These are phyloP conservation scores for Acipenser oxyrinchus DNA, from an alignment of 2,797 vertebrate genomes.

Conservation along the genomic window DNA sequence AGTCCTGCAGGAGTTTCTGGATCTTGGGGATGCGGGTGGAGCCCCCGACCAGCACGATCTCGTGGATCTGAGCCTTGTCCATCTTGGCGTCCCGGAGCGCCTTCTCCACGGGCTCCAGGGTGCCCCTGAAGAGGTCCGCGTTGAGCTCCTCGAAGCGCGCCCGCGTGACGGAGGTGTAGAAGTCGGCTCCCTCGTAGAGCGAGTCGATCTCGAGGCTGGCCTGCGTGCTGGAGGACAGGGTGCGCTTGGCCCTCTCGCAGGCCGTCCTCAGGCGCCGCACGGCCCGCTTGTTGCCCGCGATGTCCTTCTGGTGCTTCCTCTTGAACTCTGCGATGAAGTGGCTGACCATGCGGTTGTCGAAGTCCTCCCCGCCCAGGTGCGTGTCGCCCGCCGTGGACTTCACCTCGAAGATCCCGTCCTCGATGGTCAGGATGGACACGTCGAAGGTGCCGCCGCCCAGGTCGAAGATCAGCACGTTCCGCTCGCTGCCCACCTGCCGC, in stretches of 20 bases:
- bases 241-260: constrained; percentile 71
- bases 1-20: constrained; percentile 69
- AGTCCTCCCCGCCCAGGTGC: constrained; percentile 69
- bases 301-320: constrained; percentile 71
- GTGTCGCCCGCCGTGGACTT: constrained; percentile 71
- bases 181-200: constrained; percentile 65
- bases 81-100: constrained; percentile 65
- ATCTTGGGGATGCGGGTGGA: constrained; percentile 75
- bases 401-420: constrained; percentile 73
- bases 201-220: constrained; percentile 74
- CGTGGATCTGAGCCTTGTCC: constrained; percentile 68
- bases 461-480: constrained; percentile 71
- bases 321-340: constrained; percentile 73
- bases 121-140: constrained; percentile 69
- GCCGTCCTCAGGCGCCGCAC: constrained; percentile 71
- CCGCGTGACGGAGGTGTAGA: constrained; percentile 72
- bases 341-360: constrained; percentile 73
- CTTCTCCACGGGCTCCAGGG: constrained; percentile 70
- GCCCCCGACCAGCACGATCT: constrained; percentile 68
- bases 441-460: constrained; percentile 72
- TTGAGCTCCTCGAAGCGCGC: constrained; percentile 74
- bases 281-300: constrained; percentile 62
- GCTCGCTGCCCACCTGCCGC: constrained; percentile 57
- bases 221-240: constrained; percentile 71
- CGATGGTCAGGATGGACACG: constrained; percentile 68